Base-by-base conservation (phyloP, 2,797 vertebrate genomes). In the Pangasius sanitwongsei region DNA sequence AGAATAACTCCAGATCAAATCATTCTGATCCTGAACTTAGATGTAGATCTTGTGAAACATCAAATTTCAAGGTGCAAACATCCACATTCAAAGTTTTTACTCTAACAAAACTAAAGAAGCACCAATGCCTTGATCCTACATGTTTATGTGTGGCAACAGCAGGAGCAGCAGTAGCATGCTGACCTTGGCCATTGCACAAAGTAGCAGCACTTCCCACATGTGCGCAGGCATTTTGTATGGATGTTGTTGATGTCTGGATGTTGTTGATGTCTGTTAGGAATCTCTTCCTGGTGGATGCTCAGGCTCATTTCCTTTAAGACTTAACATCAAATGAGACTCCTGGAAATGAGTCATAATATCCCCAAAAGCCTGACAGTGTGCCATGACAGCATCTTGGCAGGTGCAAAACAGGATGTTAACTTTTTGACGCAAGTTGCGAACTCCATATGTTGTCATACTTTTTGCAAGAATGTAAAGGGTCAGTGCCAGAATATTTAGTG, bases 341-440 rank as follows among this genome's bases (percentile, higher is more conserved):
- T 91, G 96, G 96, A 97, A 96, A 94, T 97, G 95, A 97, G 91
- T 96, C 95, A 96, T 91, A 89, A 81, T 90, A 87, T 90, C 94
- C 94, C 89, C 87, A 93, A 93, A 85, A 93, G 91, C 92, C 88
- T 91, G 93, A 94, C 91, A 93, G 93, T 93, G 93, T 91, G 92
- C 89, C 93, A 91, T 91, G 94, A 94, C 91, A 92, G 90, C 92
- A 90, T 94, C 94, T 94, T 95, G 94, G 95, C 95, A 96, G 95
- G 92, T 96, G 94, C 94, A 96, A 96, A 96, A 96, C 96, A 96
- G 96, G 96, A 97, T 96, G 94, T 93, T 92, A 93, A 93, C 90
- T 89, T 89, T 88, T 93, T 89, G 88, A 72, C 81, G 44, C 81
- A 90, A 80, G 61, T 74, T 84, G 81, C 81, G 69, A 80, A 83